phyloP scores from a whole-genome alignment of 1,140 invertebrate species.

The Trichomalopsis sarcophagae region DNA sequence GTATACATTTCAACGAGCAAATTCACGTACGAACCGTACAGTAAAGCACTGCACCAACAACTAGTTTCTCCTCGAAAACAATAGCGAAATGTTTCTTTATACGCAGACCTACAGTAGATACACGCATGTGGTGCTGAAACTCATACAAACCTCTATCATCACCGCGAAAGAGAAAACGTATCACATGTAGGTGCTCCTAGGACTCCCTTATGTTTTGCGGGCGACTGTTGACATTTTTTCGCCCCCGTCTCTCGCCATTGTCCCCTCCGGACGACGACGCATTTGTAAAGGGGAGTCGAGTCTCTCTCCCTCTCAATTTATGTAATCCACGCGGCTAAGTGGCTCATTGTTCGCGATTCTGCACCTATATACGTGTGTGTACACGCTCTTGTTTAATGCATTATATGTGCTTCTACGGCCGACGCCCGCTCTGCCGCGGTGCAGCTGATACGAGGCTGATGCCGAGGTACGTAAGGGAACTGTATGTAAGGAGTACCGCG shows the following conservation, averaged over 20 bases:
- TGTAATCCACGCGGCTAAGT: constrained; percentile 60
- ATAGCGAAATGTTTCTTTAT: neutral
- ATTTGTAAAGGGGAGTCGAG: neutral
- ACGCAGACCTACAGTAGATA: no score
- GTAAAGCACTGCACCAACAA: neutral
- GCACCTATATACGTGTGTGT: neutral
- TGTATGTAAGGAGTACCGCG: neutral
- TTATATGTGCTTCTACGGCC: neutral
- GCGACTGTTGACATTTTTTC: neutral
- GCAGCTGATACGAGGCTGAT: neutral
- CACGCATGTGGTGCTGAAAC: no score
- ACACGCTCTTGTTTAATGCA: constrained; percentile 53
- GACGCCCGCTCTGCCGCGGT: neutral
- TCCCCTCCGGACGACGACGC: neutral
- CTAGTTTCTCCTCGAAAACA: neutral
- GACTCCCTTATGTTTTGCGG: neutral
- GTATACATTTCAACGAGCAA: neutral
- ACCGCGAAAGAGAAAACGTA: neutral
- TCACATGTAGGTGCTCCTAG: no score
- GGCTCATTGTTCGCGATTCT: constrained; percentile 59
- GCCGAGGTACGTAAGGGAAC: neutral
- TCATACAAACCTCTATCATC: neutral
- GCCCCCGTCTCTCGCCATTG: neutral
- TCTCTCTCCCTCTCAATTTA: constrained; percentile 53
- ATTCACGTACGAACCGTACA: neutral